phyloP scores from a whole-genome alignment of 2,888 invertebrate genomes.

The Peribatodes rhomboidaria region DNA sequence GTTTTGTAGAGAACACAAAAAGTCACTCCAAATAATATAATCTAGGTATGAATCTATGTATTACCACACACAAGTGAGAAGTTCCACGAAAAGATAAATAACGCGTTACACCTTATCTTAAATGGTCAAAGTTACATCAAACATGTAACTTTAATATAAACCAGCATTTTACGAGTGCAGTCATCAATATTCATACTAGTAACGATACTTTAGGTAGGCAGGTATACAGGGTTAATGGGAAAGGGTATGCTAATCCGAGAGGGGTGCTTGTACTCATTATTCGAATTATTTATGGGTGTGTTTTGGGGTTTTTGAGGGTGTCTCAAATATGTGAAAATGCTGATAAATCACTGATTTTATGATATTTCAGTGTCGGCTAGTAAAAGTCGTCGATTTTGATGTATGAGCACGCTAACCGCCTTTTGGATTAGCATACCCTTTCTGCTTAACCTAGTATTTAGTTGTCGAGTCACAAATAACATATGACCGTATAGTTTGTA shows the following conservation, averaged over 20 bases:
- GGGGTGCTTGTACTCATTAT: not conserved
- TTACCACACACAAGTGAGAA: not conserved
- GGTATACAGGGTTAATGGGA: not conserved
- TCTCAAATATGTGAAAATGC: too few species aligned
- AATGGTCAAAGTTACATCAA: conserved; percentile 10
- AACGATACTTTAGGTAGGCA: conserved; percentile 24
- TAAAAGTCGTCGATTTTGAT: too few species aligned
- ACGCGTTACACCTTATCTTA: conserved; percentile 1
- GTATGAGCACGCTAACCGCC: too few species aligned
- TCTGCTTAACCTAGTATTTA: not conserved
- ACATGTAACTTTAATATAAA: conserved; percentile 13
- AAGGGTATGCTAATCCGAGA: not conserved
- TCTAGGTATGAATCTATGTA: not conserved
- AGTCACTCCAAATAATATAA: not conserved
- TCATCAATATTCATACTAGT: conserved; percentile 48
- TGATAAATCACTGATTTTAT: too few species aligned
- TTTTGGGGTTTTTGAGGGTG: too few species aligned
- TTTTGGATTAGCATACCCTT: not conserved
- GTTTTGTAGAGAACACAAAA: too few species aligned
- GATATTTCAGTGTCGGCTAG: too few species aligned
- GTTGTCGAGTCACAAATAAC: conserved; percentile 14
- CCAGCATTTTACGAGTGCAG: conserved; percentile 19
- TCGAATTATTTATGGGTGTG: too few species aligned
- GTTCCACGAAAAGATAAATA: not conserved
- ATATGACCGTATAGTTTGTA: conserved; percentile 13